Evolutionary conservation across 2,113 vertebrate genomes (phyloP).

Genomic region (Poecilia latipinna): DNA sequence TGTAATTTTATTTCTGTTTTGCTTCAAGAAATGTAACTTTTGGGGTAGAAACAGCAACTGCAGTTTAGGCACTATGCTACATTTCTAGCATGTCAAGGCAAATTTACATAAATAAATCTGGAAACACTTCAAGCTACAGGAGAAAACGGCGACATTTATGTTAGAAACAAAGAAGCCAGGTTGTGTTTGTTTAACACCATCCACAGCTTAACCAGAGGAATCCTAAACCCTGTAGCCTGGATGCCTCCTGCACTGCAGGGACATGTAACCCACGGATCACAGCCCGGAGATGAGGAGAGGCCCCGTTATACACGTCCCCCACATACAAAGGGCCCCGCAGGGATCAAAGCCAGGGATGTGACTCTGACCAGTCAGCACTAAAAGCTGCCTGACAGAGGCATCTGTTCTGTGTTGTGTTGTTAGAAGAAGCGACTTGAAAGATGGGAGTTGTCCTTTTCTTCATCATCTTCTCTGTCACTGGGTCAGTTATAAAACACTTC

Average conservation of each 20-base stretch:
- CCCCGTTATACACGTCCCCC: slow-evolving; percentile 7
- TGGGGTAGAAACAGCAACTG: not conserved
- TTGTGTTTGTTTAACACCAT: not conserved
- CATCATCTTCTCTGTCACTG: no score
- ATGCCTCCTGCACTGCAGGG: slow-evolving; percentile 20
- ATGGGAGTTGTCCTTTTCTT: no score
- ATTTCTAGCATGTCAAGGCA: not conserved
- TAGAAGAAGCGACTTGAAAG: not conserved
- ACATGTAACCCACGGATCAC: slow-evolving; percentile 44
- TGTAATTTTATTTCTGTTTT: no score
- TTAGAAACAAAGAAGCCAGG: not conserved
- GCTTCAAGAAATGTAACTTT: not conserved
- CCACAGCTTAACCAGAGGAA: not conserved
- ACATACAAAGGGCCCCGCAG: slow-evolving; percentile 13
- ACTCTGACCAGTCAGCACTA: slow-evolving; percentile 37
- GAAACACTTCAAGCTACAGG: not conserved
- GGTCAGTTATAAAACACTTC: no score
- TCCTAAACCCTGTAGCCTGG: slow-evolving; percentile 14
- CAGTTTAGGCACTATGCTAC: not conserved
- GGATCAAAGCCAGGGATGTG: slow-evolving; percentile 36
- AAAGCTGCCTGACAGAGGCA: slow-evolving; percentile 20
- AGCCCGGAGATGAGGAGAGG: slow-evolving; percentile 19
- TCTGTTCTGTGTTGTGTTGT: slow-evolving; percentile 32
- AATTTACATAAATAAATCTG: not conserved
- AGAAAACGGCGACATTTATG: not conserved